A percentile compares a stretch with the other conserved stretches of the same genome.
Conservation (phyloP, 2,888 invertebrate species). For the Drosophila acutilabella region DNA sequence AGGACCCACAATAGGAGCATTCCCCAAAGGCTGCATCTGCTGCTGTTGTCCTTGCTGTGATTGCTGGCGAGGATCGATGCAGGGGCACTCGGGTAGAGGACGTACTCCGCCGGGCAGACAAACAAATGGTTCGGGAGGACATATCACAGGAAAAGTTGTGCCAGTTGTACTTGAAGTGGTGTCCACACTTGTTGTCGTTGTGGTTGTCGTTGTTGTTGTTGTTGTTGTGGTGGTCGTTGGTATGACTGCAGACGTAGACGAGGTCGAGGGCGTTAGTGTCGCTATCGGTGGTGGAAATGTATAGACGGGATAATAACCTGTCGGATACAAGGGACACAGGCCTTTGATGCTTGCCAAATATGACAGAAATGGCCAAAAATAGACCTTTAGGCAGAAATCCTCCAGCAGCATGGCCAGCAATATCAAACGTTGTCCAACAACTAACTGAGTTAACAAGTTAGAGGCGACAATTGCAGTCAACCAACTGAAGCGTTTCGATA, state of each 20-base stretch:
- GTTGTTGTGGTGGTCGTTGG: constrained; percentile 29
- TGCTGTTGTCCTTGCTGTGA: constrained; percentile 29
- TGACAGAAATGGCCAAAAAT: constrained; percentile 83
- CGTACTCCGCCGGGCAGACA: constrained; percentile 79
- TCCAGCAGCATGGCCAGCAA: constrained; percentile 64
- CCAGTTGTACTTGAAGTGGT: constrained; percentile 31
- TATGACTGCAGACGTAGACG: constrained; percentile 53
- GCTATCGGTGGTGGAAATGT: constrained; percentile 67
- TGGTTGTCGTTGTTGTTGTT: constrained; percentile 31
- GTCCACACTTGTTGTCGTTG: constrained; percentile 26
- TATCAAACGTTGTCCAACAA: constrained; percentile 47
- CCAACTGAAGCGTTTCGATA: constrained; percentile 45
- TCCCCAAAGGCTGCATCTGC: not conserved
- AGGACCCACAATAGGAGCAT: constrained; percentile 20
- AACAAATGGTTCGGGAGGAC: constrained; percentile 76
- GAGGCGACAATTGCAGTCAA: constrained; percentile 37
- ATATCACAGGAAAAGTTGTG: constrained; percentile 52
- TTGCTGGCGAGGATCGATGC: constrained; percentile 83
- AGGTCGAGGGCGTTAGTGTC: constrained; percentile 55
- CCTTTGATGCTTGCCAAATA: constrained; percentile 84
- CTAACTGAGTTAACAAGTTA: constrained; percentile 26
- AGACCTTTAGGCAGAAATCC: constrained; percentile 83
- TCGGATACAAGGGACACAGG: constrained; percentile 78
- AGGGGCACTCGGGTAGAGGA: constrained; percentile 83
- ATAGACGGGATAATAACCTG: constrained; percentile 79